Evolutionary conservation across 1,140 invertebrate genomes (phyloP).

Genomic region (Nasonia longicornis): DNA sequence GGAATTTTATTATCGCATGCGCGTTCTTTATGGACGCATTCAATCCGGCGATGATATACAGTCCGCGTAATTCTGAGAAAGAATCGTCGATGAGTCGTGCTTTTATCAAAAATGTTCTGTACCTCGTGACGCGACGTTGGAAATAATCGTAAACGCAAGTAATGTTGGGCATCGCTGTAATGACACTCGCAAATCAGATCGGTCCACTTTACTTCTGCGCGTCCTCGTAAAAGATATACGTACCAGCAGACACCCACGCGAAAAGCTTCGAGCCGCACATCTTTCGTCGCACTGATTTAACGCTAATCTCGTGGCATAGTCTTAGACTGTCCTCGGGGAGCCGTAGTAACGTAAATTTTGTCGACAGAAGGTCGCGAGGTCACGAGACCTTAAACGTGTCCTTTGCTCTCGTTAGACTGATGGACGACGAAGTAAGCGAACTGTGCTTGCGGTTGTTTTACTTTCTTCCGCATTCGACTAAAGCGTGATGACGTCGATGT

Average conservation of each 20-base stretch:
- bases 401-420: not conserved
- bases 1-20: not conserved
- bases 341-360: slow-evolving; percentile 2
- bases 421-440: no score
- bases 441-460: no score
- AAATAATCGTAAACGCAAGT: not conserved
- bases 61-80: no score
- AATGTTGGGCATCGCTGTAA: not conserved
- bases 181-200: slow-evolving; percentile 38
- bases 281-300: not conserved
- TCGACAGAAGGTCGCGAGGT: not conserved
- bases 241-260: not conserved
- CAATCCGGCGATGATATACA: not conserved
- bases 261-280: not conserved
- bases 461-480: no score
- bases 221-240: slow-evolving; percentile 4
- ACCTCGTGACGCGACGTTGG: not conserved
- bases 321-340: not conserved
- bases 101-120: no score
- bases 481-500: no score
- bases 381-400: not conserved
- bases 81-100: no score
- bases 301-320: not conserved
- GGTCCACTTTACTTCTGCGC: not conserved
- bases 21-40: not conserved